These are phyloP conservation scores for Beris chalybata DNA, from an alignment of 2,888 invertebrate species.

Conservation along the genomic window DNA sequence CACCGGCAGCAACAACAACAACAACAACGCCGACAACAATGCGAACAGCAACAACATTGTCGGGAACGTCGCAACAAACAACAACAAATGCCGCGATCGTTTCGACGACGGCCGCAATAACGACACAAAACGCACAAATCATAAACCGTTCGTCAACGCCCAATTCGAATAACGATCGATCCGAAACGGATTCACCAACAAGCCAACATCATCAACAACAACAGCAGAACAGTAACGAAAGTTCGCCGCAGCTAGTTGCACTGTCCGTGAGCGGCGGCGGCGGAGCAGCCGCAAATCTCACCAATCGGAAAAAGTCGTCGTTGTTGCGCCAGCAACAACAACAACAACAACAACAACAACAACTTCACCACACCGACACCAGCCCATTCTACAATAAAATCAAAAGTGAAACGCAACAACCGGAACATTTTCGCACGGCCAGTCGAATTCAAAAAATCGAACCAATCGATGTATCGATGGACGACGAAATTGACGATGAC, in stretches of 20 bases:
- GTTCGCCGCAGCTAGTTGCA: too few species aligned
- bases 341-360: too few species aligned
- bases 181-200: conserved; percentile 3
- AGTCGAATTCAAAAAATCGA: conserved; percentile 23
- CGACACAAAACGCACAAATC: neutral
- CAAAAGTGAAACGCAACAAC: conserved; percentile 1
- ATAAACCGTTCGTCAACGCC: neutral
- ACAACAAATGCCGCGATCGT: conserved; percentile 2
- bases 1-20: conserved; percentile 52
- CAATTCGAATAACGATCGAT: neutral
- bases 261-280: too few species aligned
- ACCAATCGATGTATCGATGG: conserved; percentile 22
- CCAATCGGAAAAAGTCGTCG: too few species aligned
- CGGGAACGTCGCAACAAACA: conserved; percentile 49
- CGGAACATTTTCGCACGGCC: neutral
- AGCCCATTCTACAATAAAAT: neutral
- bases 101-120: neutral
- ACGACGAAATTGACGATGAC: conserved; percentile 11
- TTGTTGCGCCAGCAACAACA: too few species aligned
- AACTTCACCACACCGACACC: too few species aligned
- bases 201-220: neutral
- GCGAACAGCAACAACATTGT: conserved; percentile 50
- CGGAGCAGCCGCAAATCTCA: too few species aligned
- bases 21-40: conserved; percentile 11
- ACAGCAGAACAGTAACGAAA: too few species aligned